Evolutionary conservation across 2,888 invertebrate species (phyloP), one percentile per base, ranked within the genome.

Genomic region (Agonopterix heracliana): DNA sequence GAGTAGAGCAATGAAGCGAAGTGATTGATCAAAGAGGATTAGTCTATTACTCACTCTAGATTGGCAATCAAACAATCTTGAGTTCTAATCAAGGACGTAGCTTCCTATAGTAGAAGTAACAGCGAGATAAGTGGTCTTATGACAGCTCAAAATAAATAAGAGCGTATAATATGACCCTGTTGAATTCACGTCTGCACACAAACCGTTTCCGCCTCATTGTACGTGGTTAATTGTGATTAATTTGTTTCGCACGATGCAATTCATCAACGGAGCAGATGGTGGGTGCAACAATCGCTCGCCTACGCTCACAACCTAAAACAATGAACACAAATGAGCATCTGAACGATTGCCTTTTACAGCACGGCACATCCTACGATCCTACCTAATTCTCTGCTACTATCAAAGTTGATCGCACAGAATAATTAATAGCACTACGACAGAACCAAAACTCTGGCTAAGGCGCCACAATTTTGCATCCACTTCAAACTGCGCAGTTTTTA

Each of bases 211-310:
- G 67, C 68, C 69, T 67, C 64, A 69, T 63, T 66, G 63, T 70
- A 59, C 54, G 17, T 44, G 63, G 60, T 68, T 75, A 74, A 80
- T 78, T 77, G 72, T 73, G 73, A 77, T 76, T 77, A 77, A 83
- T 82, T 75, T 59, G 72, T 68, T 71, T 74, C 66, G 67, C 68
- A 71, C 71, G 66, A 58, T 77, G 78, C 74, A 78, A 80, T 81
- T 74, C 67, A 78, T 81, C 74, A 77, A 55, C 55, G 63, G 67
- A 72, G 68, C 60, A 62, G 61, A 62, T 66, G 61, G 84, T 81
- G 81, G 81, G 81, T 81, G 81, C 81, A 80, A 78, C 78, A 78
- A 74, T 76, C 67, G 66, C 63, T 73, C 74, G 59, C 81, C 81
- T 74, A 81, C 83, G 71, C 69, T 53, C 47, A 44, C 49, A 49